Conservation (phyloP, 2,113 vertebrate genomes). For the Rhagologus leucostigma region DNA sequence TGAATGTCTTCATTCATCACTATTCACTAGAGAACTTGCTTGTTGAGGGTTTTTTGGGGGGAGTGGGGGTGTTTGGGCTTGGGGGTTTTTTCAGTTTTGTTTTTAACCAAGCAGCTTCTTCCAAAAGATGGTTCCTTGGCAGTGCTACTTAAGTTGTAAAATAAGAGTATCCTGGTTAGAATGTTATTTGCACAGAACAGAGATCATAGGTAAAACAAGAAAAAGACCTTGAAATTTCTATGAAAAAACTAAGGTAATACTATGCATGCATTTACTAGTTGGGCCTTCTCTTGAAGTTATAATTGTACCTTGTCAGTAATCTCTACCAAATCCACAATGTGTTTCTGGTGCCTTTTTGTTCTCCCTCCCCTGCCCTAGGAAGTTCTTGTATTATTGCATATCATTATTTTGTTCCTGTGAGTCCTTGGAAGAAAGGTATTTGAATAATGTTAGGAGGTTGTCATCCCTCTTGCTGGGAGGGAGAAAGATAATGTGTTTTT, state of each 20-base stretch:
- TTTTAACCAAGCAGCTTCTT: background rate
- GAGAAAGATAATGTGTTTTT: background rate
- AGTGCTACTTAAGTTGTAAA: background rate
- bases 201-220: background rate
- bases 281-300: background rate
- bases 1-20: background rate
- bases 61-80: background rate
- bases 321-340: background rate
- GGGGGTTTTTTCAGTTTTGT: background rate
- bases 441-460: background rate
- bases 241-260: background rate
- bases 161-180: background rate
- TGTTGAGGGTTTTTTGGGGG: background rate
- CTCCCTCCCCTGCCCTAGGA: background rate
- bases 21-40: background rate
- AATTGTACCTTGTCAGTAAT: background rate
- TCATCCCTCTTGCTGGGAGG: background rate
- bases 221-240: background rate
- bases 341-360: background rate
- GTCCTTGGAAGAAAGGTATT: background rate
- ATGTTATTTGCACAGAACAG: background rate
- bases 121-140: background rate
- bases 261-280: background rate
- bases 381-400: background rate
- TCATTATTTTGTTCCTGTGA: slow-evolving; percentile 5